Evolutionary conservation across 2,113 vertebrate species (phyloP), one percentile per base, ranked within the genome.

Genomic region (Sander lucioperca): DNA sequence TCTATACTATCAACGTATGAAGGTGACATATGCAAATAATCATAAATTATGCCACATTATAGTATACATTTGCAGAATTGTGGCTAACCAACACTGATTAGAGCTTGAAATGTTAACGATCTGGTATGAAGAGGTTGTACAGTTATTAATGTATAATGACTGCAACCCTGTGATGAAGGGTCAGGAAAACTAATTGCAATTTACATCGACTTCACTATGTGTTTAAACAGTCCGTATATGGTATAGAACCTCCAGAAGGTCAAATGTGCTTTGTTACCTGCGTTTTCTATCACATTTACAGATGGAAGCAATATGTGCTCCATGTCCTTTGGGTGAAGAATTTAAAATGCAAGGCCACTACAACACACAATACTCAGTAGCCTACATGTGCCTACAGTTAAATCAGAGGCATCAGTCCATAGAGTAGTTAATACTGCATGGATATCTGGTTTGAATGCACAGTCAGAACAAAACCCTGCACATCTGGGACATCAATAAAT

Each of bases 261-360:
- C 59, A 56, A 45, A 50, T 58, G 27, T 43, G 33, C 13, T 67
- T 68, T 63, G 27, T 67, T 39, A 36, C 25, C 36, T 47, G 2
- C 0, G 27, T 45, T 54, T 43, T 25, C 36, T 25, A 53, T 76
- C 54, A 65, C 21, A 72, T 68, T 76, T 67, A 77, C n/a, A 79
- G 58, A 82, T 62, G 54, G 58, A 36, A 43, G 36, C 14, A 56
- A 70, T 27, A 6, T 57, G 62, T 81, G 56, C 25, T 72, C 6
- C 9, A 21, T 47, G 39, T 57, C 71, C 45, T 75, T 76, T 47
- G 58, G 11, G 25, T 51, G 10, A 58, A 39, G 18, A 36, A 19
- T 21, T 47, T 13, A 47, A 79, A 59, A 75, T 4, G 9, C 23
- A 51, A 51, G 19, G 9, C 21, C 45, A n/a, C 39, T 43, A 43